These are phyloP conservation scores for Melanerpes aurifrons DNA, from an alignment of 2,113 vertebrate species.

Conservation along the genomic window DNA sequence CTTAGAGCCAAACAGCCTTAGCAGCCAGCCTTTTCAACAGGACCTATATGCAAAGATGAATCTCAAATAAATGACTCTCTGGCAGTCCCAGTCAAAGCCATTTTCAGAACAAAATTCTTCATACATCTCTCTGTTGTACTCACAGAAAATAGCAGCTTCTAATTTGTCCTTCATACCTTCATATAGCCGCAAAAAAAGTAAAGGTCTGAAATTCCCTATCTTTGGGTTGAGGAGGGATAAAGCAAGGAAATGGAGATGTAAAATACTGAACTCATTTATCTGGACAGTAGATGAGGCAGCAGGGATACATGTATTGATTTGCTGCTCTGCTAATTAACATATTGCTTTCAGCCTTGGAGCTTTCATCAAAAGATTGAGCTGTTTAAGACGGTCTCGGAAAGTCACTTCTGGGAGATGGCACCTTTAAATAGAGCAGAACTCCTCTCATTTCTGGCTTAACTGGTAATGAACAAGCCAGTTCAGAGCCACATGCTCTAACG, in stretches of 20 bases:
- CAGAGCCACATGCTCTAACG: neutral
- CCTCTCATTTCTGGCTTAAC: neutral
- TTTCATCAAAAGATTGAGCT: slow-evolving; percentile 24
- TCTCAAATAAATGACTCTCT: slow-evolving; percentile 42
- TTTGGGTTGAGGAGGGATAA: neutral
- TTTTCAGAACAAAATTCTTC: neutral
- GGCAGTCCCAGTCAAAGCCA: neutral
- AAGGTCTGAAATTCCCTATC: neutral
- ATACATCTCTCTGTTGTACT: neutral
- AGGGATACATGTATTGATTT: neutral
- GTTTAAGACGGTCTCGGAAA: neutral
- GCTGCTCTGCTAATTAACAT: slow-evolving; percentile 37
- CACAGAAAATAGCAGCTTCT: slow-evolving; percentile 16
- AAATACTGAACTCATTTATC: slow-evolving; percentile 34
- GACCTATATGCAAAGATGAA: slow-evolving; percentile 41
- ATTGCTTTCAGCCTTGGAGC: neutral
- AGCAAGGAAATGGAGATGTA: neutral
- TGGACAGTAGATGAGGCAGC: slow-evolving; percentile 14
- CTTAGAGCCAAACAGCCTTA: slow-evolving; percentile 16
- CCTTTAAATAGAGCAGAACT: neutral
- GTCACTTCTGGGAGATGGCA: neutral
- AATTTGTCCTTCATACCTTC: neutral
- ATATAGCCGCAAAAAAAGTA: neutral
- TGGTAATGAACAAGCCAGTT: neutral
- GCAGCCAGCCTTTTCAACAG: slow-evolving; percentile 26